phyloP scores from a whole-genome alignment of 2,888 invertebrate genomes.

The Leptopilina myrica region DNA sequence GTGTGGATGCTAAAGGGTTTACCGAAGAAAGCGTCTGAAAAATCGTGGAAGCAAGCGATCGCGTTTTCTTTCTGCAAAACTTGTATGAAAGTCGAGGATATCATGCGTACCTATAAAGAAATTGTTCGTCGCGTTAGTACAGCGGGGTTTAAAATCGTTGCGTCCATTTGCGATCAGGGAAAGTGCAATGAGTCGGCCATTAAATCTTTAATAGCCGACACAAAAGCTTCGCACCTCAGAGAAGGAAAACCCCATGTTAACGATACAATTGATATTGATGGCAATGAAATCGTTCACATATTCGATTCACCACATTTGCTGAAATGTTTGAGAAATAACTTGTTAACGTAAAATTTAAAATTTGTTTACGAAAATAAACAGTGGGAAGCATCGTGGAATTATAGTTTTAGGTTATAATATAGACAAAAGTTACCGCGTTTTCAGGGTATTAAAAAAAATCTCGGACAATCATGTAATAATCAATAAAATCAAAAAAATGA shows the following conservation, averaged over 20 bases:
- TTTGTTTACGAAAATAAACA: too few relatives aligned
- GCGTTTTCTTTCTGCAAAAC: neutral
- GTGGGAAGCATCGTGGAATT: too few relatives aligned
- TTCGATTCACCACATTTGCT: too few relatives aligned
- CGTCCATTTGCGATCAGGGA: neutral
- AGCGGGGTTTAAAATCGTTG: slow-evolving; percentile 1
- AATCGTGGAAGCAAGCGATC: neutral
- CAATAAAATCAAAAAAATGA: too few relatives aligned
- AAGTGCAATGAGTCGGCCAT: neutral
- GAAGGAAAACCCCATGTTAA: neutral
- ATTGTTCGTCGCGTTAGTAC: neutral
- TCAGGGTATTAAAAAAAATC: too few relatives aligned
- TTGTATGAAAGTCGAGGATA: neutral
- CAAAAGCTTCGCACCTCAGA: neutral
- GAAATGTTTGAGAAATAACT: too few relatives aligned
- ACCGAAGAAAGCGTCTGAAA: too few relatives aligned
- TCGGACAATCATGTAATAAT: too few relatives aligned
- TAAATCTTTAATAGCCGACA: neutral
- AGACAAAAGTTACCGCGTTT: too few relatives aligned
- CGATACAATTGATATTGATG: neutral
- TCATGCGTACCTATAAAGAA: neutral
- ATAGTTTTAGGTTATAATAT: too few relatives aligned
- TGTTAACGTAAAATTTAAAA: too few relatives aligned
- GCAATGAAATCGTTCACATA: neutral
- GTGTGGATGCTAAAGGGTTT: too few relatives aligned